These are phyloP conservation scores for Uropetala carovei DNA, from an alignment of 2,888 invertebrate genomes.

Conservation along the genomic window DNA sequence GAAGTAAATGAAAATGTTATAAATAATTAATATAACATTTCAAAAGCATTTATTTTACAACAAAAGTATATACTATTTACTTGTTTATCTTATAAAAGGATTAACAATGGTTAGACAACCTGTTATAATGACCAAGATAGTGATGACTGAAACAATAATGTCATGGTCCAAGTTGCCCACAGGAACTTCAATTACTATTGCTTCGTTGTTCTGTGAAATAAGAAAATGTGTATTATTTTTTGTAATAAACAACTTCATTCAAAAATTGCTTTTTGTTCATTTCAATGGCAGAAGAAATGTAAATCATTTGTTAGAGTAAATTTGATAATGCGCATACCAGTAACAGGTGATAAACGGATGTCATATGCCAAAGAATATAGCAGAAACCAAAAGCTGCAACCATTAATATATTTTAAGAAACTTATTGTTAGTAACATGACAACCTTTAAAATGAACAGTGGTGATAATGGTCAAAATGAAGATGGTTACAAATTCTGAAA, in stretches of 20 bases:
- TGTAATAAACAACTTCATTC: not conserved
- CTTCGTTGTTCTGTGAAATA: conserved; percentile 5
- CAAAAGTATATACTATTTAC: too few relatives aligned
- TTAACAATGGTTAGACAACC: conserved; percentile 35
- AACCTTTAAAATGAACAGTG: too few relatives aligned
- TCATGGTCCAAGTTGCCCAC: conserved; percentile 47
- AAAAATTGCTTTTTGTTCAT: not conserved
- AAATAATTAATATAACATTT: not conserved
- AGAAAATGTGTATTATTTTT: not conserved
- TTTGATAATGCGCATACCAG: too few relatives aligned
- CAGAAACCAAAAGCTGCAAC: too few relatives aligned
- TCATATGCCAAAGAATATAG: too few relatives aligned
- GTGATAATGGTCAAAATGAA: too few relatives aligned
- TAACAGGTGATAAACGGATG: too few relatives aligned
- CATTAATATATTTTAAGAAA: too few relatives aligned
- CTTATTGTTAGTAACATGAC: too few relatives aligned
- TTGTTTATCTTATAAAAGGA: not conserved
- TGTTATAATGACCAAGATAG: conserved; percentile 9
- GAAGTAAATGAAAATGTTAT: not conserved
- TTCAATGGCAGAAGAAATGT: not conserved
- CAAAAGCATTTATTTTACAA: not conserved
- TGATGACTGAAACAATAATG: not conserved
- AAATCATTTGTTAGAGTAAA: too few relatives aligned
- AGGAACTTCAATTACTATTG: conserved; percentile 4
- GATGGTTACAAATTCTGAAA: too few relatives aligned